phyloP scores from a whole-genome alignment of 2,888 invertebrate species.

The Aphidius colemani region DNA sequence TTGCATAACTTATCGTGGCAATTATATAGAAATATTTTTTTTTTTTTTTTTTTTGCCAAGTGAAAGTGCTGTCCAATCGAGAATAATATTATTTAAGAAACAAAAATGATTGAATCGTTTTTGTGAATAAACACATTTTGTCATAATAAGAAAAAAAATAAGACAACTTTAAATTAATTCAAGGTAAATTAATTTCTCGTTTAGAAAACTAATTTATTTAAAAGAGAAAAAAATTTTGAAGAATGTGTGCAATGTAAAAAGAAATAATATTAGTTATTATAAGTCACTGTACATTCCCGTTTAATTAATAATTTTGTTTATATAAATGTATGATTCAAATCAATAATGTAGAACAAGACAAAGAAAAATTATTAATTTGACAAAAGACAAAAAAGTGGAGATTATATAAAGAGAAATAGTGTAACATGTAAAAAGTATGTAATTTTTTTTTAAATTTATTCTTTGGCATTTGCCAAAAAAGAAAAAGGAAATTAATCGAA shows the following conservation, averaged over 20 bases:
- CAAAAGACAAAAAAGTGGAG: conserved; percentile 3
- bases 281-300: conserved; percentile 15
- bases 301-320: conserved; percentile 4
- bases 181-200: not conserved
- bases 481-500: conserved; percentile 13
- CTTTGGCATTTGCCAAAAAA: conserved; percentile 2
- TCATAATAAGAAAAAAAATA: too few relatives aligned
- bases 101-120: too few relatives aligned
- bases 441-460: not conserved
- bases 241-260: conserved; percentile 19
- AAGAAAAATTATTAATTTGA: conserved; percentile 2
- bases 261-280: not conserved
- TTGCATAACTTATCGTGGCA: too few relatives aligned
- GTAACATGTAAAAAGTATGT: conserved; percentile 10
- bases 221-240: conserved; percentile 4
- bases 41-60: not conserved
- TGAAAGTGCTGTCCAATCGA: conserved; percentile 15
- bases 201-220: conserved; percentile 13
- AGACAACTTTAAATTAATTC: too few relatives aligned
- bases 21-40: too few relatives aligned
- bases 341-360: conserved; percentile 12
- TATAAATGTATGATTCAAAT: conserved; percentile 14
- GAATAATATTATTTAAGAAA: not conserved
- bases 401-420: conserved; percentile 6
- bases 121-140: too few relatives aligned